Percentiles rank a stretch among this genome's conserved stretches.
These are phyloP conservation scores for Tichodroma muraria DNA, from an alignment of 2,113 vertebrate species.

Conservation along the genomic window DNA sequence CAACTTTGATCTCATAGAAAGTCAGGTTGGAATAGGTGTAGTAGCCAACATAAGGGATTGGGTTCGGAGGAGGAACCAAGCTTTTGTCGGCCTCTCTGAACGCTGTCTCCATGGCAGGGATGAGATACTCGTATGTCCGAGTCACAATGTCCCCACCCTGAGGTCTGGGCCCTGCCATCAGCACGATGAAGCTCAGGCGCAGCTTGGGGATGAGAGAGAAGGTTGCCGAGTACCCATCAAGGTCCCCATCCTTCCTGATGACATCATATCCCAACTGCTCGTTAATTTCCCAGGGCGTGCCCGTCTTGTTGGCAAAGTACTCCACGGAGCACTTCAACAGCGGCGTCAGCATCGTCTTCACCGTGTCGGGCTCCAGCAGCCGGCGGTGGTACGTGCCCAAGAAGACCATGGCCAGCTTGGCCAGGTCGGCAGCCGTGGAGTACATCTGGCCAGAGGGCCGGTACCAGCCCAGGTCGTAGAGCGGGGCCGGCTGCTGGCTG, in stretches of 20 bases:
- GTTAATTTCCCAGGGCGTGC: slow-evolving; percentile 90
- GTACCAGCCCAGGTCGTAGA: slow-evolving; percentile 91
- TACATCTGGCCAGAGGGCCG: slow-evolving; percentile 92
- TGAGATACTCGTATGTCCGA: slow-evolving; percentile 73
- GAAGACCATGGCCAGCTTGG: slow-evolving; percentile 82
- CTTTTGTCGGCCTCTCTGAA: slow-evolving; percentile 74
- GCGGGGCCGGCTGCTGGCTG: slow-evolving; percentile 74
- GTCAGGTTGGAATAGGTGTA: slow-evolving; percentile 88
- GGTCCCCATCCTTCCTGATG: slow-evolving; percentile 85
- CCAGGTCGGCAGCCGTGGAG: slow-evolving; percentile 85
- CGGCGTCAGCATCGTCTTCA: slow-evolving; percentile 83
- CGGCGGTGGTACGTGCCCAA: slow-evolving; percentile 70
- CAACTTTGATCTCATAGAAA: slow-evolving; percentile 85
- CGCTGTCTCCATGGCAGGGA: slow-evolving; percentile 80
- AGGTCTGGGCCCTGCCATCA: slow-evolving; percentile 84
- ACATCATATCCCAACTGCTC: slow-evolving; percentile 81
- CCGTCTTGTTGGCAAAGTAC: slow-evolving; percentile 86
- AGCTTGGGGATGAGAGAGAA: slow-evolving; percentile 85
- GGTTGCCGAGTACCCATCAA: slow-evolving; percentile 85
- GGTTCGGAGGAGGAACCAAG: slow-evolving; percentile 73
- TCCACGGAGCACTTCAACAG: slow-evolving; percentile 76
- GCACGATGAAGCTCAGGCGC: slow-evolving; percentile 80
- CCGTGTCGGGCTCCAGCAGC: slow-evolving; percentile 75
- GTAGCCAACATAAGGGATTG: slow-evolving; percentile 80
- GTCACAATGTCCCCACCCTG: slow-evolving; percentile 72